These are phyloP conservation scores for Phyto melanocephala DNA, from an alignment of 2,888 invertebrate species.

Conservation along the genomic window DNA sequence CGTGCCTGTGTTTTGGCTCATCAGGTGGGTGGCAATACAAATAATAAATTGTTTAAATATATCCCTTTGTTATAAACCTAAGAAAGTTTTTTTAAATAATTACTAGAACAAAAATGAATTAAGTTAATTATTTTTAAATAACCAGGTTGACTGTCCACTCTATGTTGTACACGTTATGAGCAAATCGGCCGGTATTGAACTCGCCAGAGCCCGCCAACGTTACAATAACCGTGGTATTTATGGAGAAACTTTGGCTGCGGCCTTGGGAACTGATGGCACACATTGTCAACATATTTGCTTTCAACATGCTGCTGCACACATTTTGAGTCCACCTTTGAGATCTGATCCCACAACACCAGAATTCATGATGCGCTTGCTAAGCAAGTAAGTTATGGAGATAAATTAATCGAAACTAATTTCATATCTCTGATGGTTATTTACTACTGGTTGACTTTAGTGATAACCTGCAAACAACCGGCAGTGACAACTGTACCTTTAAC, in stretches of 20 bases:
- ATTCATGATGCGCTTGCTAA: conserved; percentile 90
- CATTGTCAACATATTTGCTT: conserved; percentile 92
- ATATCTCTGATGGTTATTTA: not conserved
- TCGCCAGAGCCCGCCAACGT: conserved; percentile 84
- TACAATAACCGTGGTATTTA: conserved; percentile 85
- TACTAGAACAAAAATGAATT: too few species aligned
- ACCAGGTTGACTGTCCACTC: conserved; percentile 83
- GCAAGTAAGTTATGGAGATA: conserved; percentile 84
- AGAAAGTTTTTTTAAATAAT: too few species aligned
- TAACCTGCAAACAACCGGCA: conserved; percentile 93
- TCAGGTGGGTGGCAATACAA: conserved; percentile 83
- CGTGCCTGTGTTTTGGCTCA: conserved; percentile 95
- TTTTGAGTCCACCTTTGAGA: conserved; percentile 96
- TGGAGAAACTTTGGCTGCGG: conserved; percentile 92
- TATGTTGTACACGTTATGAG: conserved; percentile 99
- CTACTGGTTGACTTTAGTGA: conserved; percentile 82
- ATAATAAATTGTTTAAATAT: too few species aligned
- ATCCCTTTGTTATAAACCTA: too few species aligned
- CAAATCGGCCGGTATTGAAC: conserved; percentile 90
- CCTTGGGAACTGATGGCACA: conserved; percentile 80
- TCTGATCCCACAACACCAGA: conserved; percentile 93
- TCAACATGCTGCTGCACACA: conserved; percentile 95
- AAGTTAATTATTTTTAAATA: not conserved
- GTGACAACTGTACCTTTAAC: conserved; percentile 98
- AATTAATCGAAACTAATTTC: not conserved